These are phyloP conservation scores for Hirudinaria manillensis DNA, from an alignment of 2,888 invertebrate genomes.

Conservation along the genomic window DNA sequence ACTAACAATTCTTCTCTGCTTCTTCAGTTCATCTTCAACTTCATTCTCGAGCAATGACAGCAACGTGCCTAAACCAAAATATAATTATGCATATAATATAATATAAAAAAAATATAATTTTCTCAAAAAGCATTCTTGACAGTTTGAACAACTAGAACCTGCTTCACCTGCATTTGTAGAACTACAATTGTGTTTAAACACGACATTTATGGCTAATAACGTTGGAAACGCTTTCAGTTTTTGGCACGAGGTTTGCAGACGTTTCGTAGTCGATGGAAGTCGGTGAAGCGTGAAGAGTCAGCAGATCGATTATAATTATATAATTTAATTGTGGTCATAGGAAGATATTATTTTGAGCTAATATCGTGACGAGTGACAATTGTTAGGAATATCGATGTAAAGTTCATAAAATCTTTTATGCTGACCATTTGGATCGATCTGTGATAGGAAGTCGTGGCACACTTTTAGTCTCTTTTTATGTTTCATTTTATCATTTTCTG, in stretches of 20 bases:
- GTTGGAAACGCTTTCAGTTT: no score
- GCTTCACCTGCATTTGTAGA: no score
- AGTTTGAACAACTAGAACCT: no score
- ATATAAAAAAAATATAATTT: neutral
- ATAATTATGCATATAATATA: neutral
- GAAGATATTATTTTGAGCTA: no score
- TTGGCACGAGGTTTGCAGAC: no score
- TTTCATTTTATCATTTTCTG: slow-evolving; percentile 36
- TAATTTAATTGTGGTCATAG: no score
- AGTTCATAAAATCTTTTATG: neutral
- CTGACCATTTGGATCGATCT: slow-evolving; percentile 55
- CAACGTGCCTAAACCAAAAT: slow-evolving; percentile 47
- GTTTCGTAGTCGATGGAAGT: no score
- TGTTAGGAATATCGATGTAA: neutral
- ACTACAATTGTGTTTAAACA: no score
- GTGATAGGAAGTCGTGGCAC: slow-evolving; percentile 53
- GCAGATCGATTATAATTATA: no score
- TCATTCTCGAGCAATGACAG: slow-evolving; percentile 50
- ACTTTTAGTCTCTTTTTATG: slow-evolving; percentile 47
- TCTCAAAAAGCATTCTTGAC: neutral
- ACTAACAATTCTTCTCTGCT: slow-evolving; percentile 53
- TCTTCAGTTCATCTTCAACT: slow-evolving; percentile 54
- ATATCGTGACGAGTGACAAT: no score
- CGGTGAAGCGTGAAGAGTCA: no score
- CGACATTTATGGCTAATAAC: no score